Evolutionary conservation across 1,140 invertebrate genomes (phyloP).

Genomic region (Bombus pascuorum): DNA sequence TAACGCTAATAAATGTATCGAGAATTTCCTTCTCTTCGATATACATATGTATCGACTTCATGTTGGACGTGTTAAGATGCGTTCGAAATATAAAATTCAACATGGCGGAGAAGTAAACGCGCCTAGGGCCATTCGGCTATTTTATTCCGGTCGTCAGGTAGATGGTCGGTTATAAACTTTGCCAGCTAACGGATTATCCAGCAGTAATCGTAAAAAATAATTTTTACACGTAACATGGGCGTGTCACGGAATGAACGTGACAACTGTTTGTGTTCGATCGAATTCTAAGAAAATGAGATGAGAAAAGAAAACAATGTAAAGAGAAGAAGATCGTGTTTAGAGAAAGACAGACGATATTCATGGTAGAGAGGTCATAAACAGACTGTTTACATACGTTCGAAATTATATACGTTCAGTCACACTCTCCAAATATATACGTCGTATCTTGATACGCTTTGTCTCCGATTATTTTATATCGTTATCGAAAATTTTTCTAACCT

Average conservation of each 20-base stretch:
- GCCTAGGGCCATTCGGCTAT: background rate
- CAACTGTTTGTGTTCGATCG: background rate
- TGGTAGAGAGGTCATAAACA: background rate
- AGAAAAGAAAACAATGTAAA: too few species aligned
- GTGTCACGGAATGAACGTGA: background rate
- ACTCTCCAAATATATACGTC: too few species aligned
- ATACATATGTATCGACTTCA: too few species aligned
- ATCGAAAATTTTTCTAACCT: background rate
- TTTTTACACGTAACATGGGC: constrained; percentile 42
- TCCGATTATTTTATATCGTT: background rate
- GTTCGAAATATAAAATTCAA: background rate
- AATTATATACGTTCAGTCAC: too few species aligned
- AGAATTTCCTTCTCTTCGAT: too few species aligned
- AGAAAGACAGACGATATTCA: background rate
- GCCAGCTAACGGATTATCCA: constrained; percentile 27
- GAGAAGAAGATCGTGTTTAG: too few species aligned
- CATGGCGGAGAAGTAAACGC: background rate
- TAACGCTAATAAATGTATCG: too few species aligned
- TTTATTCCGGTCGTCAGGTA: constrained; percentile 24
- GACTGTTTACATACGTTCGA: background rate
- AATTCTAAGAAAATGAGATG: background rate
- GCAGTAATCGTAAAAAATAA: constrained; percentile 11
- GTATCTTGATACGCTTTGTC: background rate
- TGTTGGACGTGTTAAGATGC: too few species aligned
- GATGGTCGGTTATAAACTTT: constrained; percentile 9